Evolutionary conservation across 2,888 invertebrate species (phyloP).

Genomic region (Coremacera marginata): DNA sequence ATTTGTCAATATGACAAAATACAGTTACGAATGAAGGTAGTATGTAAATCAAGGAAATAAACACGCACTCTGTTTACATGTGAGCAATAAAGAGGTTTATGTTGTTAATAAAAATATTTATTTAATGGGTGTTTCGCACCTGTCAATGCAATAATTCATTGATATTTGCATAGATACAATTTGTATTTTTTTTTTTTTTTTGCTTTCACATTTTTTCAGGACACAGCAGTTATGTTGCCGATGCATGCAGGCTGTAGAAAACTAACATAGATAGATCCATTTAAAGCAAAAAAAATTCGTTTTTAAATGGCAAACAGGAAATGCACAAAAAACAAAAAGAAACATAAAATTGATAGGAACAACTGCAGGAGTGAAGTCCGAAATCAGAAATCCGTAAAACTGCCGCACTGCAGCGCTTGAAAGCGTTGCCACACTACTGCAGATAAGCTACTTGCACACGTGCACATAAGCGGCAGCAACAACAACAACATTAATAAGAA

Average conservation of each 20-base stretch:
- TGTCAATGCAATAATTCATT: no score
- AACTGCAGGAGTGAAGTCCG: neutral
- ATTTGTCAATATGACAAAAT: no score
- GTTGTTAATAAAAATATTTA: no score
- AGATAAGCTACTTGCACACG: neutral
- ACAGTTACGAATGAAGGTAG: no score
- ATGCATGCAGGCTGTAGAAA: no score
- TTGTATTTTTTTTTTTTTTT: neutral
- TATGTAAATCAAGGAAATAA: no score
- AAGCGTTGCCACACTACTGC: neutral
- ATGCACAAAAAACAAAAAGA: conserved; percentile 8
- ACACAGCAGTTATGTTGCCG: no score
- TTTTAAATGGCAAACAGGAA: conserved; percentile 8
- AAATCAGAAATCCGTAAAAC: conserved; percentile 8
- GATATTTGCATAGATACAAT: no score
- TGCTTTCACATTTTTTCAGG: neutral
- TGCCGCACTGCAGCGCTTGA: conserved; percentile 12
- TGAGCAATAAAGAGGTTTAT: no score
- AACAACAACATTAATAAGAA: neutral
- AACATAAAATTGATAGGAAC: neutral
- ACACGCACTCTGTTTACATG: no score
- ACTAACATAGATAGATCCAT: no score
- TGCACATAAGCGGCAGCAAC: neutral
- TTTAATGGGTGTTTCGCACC: no score
- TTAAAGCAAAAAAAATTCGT: neutral